Percentiles rank a stretch among this genome's conserved stretches.
Conservation (phyloP, 2,888 invertebrate species). For the Timandra comae region DNA sequence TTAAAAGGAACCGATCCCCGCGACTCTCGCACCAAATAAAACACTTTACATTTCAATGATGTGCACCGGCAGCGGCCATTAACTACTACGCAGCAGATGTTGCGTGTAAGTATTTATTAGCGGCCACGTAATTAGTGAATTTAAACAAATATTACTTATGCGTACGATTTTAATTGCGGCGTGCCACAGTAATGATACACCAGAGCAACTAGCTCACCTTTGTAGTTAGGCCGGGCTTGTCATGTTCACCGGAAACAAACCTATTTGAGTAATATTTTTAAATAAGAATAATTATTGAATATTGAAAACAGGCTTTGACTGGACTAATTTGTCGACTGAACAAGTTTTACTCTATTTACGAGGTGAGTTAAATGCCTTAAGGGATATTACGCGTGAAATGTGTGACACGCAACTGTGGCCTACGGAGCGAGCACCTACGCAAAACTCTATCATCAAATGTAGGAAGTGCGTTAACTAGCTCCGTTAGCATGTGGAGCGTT, state of each 20-base stretch:
- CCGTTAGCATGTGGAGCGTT: not conserved
- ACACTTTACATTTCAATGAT: conserved; percentile 42
- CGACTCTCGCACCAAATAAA: conserved; percentile 52
- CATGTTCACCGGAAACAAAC: conserved; percentile 31
- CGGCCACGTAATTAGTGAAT: conserved; percentile 66
- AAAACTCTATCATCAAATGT: conserved; percentile 2
- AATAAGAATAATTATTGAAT: conserved; percentile 2
- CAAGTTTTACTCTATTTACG: not conserved
- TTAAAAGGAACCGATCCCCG: conserved; percentile 27
- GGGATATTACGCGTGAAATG: too few relatives aligned
- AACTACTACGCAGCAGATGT: conserved; percentile 63
- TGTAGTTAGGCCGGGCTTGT: conserved; percentile 22
- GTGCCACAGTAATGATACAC: conserved; percentile 48
- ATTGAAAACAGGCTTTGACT: conserved; percentile 7
- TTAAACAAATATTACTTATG: conserved; percentile 71
- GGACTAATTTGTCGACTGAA: not conserved
- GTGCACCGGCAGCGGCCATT: conserved; percentile 41
- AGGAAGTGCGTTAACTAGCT: conserved; percentile 4
- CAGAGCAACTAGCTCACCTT: conserved; percentile 24
- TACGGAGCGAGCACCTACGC: conserved; percentile 3
- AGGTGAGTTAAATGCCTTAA: too few relatives aligned
- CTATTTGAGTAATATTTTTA: conserved; percentile 3
- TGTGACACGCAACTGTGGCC: not conserved
- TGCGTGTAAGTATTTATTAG: conserved; percentile 68
- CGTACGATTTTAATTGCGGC: conserved; percentile 64